Percentiles rank a stretch among this genome's conserved stretches.
These are phyloP conservation scores for Macrostomum cliftonense DNA, from an alignment of 2,888 invertebrate genomes.

Conservation along the genomic window DNA sequence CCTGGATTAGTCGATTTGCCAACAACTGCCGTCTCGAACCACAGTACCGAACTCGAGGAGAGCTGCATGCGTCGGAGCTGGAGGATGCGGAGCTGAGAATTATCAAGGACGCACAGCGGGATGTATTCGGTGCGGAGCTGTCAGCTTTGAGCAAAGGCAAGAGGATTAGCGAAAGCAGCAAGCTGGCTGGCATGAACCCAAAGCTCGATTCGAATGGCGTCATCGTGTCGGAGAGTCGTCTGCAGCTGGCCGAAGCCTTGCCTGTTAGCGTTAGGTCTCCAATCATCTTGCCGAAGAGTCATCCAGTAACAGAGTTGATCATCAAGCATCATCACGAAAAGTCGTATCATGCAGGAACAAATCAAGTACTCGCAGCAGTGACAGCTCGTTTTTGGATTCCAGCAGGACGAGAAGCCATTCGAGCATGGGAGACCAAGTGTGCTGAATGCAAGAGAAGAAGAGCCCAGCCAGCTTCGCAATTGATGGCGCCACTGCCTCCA, in stretches of 20 bases:
- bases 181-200: not conserved
- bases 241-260: slow-evolving; percentile 4
- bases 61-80: not conserved
- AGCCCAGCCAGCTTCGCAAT: slow-evolving; percentile 1
- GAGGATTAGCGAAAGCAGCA: too few relatives aligned
- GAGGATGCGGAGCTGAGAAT: not conserved
- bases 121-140: slow-evolving; percentile 1
- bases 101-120: slow-evolving; percentile 3
- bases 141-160: not conserved
- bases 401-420: slow-evolving; percentile 3
- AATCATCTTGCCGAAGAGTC: too few relatives aligned
- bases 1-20: slow-evolving; percentile 4
- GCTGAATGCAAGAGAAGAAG: slow-evolving; percentile 1
- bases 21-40: not conserved
- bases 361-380: too few relatives aligned
- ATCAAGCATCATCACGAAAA: too few relatives aligned
- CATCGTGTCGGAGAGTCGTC: not conserved
- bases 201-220: slow-evolving; percentile 1
- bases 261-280: not conserved
- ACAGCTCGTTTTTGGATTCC: too few relatives aligned
- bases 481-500: slow-evolving; percentile 8
- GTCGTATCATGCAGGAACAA: too few relatives aligned
- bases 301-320: too few relatives aligned
- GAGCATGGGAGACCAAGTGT: slow-evolving; percentile 4
- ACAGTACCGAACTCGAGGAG: not conserved